Evolutionary conservation across 1,140 invertebrate genomes (phyloP).

Genomic region (Drosophila lowei): DNA sequence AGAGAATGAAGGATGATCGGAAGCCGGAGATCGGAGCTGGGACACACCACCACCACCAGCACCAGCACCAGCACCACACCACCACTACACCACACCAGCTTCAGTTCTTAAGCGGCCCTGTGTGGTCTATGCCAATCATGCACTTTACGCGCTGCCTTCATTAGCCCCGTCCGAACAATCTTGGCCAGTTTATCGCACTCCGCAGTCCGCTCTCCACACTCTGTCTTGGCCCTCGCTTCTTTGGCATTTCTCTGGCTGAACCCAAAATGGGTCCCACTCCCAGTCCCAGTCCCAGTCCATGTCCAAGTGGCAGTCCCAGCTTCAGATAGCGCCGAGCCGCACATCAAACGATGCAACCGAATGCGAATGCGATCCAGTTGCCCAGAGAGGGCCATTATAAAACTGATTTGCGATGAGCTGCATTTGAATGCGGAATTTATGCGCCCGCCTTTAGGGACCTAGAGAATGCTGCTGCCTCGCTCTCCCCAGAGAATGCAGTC

Average conservation of each 20-base stretch:
- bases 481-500: constrained; percentile 2
- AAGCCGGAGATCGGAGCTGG: background rate
- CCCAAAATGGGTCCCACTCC: constrained; percentile 24
- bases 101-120: constrained; percentile 61
- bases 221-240: background rate
- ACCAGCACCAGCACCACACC: too few species aligned
- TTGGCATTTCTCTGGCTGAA: constrained; percentile 8
- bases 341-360: constrained; percentile 39
- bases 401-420: constrained; percentile 64
- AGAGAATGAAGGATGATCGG: constrained; percentile 32
- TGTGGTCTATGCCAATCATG: constrained; percentile 81
- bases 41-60: too few species aligned
- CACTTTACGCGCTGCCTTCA: constrained; percentile 75
- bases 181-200: constrained; percentile 54
- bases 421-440: constrained; percentile 67
- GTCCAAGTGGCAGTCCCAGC: background rate
- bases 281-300: background rate
- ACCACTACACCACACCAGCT: constrained; percentile 11
- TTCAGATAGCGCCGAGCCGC: constrained; percentile 36
- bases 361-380: constrained; percentile 1
- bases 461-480: constrained; percentile 13
- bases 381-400: constrained; percentile 56
- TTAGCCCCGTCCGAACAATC: constrained; percentile 56
- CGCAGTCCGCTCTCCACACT: constrained; percentile 1
- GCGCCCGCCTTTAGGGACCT: constrained; percentile 26